Evolutionary conservation across 2,113 vertebrate species (phyloP).

Genomic region (Neofelis nebulosa): DNA sequence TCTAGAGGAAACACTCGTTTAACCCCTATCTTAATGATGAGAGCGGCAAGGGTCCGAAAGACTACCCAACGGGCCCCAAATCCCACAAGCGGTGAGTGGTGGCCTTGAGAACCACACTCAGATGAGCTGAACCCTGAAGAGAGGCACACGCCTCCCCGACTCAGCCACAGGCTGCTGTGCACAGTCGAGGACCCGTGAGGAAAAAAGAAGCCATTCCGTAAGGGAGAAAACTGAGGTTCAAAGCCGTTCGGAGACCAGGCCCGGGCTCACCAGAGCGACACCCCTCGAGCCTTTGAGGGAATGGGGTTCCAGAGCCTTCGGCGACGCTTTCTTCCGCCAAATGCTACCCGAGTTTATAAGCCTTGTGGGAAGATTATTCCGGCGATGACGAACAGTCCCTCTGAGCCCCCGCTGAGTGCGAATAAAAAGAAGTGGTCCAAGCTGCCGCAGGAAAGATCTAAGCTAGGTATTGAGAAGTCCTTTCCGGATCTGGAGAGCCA

Average conservation of each 20-base stretch:
- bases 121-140: not conserved
- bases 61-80: not conserved
- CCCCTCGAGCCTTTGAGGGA: not conserved
- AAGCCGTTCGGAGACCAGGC: not conserved
- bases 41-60: not conserved
- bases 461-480: not conserved
- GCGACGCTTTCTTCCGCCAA: not conserved
- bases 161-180: not conserved
- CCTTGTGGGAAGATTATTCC: not conserved
- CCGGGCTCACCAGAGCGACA: not conserved
- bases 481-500: not conserved
- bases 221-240: not conserved
- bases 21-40: not conserved
- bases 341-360: not conserved
- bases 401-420: not conserved
- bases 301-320: not conserved
- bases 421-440: not conserved
- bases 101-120: not conserved
- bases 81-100: not conserved
- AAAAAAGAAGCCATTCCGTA: not conserved
- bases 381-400: not conserved
- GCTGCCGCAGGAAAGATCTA: not conserved
- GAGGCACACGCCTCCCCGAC: accelerated
- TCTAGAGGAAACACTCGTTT: not conserved
- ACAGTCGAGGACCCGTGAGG: accelerated